Evolutionary conservation across 2,113 vertebrate species (phyloP).

Genomic region (Ovibos moschatus): DNA sequence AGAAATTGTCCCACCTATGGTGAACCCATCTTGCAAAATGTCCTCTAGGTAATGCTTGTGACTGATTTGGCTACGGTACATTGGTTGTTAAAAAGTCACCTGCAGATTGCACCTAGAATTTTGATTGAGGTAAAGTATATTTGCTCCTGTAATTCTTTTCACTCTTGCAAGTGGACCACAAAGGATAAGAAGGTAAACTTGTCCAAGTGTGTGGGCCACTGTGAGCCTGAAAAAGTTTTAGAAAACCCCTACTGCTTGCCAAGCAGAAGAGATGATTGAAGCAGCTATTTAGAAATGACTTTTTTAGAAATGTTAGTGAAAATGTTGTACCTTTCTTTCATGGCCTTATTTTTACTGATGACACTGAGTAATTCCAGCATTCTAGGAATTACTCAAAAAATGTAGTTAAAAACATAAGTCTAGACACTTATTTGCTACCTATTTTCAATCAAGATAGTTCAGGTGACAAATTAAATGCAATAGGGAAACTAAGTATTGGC

Average conservation of each 20-base stretch:
- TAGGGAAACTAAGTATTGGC: not conserved
- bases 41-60: not conserved
- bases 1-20: not conserved
- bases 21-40: not conserved
- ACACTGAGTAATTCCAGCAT: not conserved
- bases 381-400: not conserved
- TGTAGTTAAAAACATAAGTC: not conserved
- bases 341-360: constrained; percentile 47
- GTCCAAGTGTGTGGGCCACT: not conserved
- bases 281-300: not conserved
- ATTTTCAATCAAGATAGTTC: not conserved
- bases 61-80: constrained; percentile 26
- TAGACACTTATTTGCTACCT: not conserved
- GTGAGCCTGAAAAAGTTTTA: not conserved
- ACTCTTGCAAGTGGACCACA: not conserved
- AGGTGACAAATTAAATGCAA: not conserved
- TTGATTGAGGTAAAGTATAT: constrained; percentile 31
- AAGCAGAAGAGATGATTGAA: constrained; percentile 45
- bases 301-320: constrained; percentile 15
- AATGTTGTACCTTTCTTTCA: constrained; percentile 33
- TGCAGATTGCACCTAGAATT: constrained; percentile 25
- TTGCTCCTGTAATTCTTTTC: not conserved
- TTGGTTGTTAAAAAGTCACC: constrained; percentile 17
- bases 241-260: constrained; percentile 28
- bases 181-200: constrained; percentile 11